phyloP scores from a whole-genome alignment of 2,888 invertebrate species.

The Clostera curtula region DNA sequence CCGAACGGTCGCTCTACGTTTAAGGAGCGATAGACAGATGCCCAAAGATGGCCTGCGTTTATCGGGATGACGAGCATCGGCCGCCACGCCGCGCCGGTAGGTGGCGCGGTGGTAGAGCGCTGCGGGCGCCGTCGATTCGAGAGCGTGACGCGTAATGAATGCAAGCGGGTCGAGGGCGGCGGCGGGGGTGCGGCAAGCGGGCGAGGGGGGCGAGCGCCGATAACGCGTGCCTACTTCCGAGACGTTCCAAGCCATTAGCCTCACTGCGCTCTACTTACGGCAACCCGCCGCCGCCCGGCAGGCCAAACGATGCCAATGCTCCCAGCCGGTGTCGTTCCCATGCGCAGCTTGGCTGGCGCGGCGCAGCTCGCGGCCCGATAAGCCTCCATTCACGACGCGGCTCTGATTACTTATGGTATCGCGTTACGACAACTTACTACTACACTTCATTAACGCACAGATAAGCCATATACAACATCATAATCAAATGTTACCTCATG shows the following conservation, averaged over 20 bases:
- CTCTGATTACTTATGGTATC: too few relatives aligned
- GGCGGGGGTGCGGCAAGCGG: slow-evolving; percentile 9
- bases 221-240: slow-evolving; percentile 52
- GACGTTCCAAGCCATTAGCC: slow-evolving; percentile 63
- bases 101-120: neutral
- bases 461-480: too few relatives aligned
- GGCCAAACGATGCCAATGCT: slow-evolving; percentile 16
- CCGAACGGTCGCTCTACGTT: too few relatives aligned
- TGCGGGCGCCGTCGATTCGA: slow-evolving; percentile 5
- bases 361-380: neutral
- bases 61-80: neutral
- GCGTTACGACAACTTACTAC: too few relatives aligned
- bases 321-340: too few relatives aligned
- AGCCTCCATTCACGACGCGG: neutral
- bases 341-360: too few relatives aligned
- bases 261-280: slow-evolving; percentile 37
- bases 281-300: slow-evolving; percentile 14
- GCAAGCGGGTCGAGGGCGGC: slow-evolving; percentile 44
- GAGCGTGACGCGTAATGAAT: slow-evolving; percentile 26
- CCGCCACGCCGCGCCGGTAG: neutral
- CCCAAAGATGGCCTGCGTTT: too few relatives aligned
- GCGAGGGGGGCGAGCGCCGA: slow-evolving; percentile 23
- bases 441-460: too few relatives aligned
- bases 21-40: too few relatives aligned
- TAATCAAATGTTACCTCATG: too few relatives aligned